Conservation (phyloP, 1,140 invertebrate species). For the Galendromus occidentalis region DNA sequence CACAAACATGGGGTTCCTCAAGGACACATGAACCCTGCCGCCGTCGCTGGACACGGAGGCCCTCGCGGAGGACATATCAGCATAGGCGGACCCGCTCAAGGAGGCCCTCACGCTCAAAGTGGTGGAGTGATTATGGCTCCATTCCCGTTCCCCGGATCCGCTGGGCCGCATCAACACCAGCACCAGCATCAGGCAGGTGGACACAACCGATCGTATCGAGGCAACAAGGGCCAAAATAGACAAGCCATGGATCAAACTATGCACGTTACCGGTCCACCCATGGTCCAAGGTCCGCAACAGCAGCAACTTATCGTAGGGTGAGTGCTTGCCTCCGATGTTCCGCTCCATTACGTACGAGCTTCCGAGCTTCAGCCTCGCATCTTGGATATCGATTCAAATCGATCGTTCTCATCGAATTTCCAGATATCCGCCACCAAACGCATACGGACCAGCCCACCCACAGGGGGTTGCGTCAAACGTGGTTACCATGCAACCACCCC, state of each 20-base stretch:
- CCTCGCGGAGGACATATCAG: neutral
- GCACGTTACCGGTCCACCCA: neutral
- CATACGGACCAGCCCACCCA: neutral
- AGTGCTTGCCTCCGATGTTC: neutral
- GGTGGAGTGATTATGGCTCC: neutral
- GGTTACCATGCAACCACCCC: neutral
- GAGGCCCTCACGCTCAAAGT: no score
- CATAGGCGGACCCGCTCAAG: neutral
- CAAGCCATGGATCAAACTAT: neutral
- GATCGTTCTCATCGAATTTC: neutral
- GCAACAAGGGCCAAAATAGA: constrained; percentile 1
- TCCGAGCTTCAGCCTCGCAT: neutral
- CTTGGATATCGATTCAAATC: neutral
- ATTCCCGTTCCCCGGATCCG: neutral
- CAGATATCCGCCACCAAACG: neutral
- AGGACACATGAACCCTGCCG: neutral
- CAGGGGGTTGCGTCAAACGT: neutral
- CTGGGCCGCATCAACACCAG: neutral
- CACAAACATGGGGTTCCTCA: neutral
- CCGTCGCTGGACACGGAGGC: neutral
- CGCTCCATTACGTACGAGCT: neutral
- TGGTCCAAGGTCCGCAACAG: constrained; percentile 5
- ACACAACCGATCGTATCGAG: neutral
- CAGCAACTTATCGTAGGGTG: neutral
- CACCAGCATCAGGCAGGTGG: neutral